Evolutionary conservation across 2,797 vertebrate species (phyloP).

Genomic region (Hydrophis major): DNA sequence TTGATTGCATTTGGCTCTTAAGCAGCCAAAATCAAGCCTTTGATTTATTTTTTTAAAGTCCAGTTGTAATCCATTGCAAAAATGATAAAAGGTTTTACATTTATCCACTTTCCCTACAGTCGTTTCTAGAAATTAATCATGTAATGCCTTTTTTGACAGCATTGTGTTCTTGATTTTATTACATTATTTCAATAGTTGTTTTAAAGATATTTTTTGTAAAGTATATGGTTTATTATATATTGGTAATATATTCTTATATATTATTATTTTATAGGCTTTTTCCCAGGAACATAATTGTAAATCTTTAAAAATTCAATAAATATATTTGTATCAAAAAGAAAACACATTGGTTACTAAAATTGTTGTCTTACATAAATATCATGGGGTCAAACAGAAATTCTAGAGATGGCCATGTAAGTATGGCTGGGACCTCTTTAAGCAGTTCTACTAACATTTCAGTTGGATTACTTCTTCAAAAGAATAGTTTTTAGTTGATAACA

Average conservation of each 20-base stretch:
- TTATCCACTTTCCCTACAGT: not conserved
- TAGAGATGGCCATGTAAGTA: not conserved
- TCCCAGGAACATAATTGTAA: not conserved
- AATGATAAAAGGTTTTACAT: not conserved
- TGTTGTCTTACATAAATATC: not conserved
- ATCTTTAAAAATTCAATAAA: not conserved
- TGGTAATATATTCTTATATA: not conserved
- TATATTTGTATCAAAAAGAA: not conserved
- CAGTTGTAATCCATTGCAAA: not conserved
- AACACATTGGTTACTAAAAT: not conserved
- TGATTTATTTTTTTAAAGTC: not conserved
- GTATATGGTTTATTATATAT: not conserved
- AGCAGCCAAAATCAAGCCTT: not conserved
- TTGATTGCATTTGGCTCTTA: not conserved
- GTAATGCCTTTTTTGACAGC: not conserved
- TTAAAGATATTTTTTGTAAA: not conserved
- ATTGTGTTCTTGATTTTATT: not conserved
- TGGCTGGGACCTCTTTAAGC: not conserved
- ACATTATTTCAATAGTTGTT: not conserved
- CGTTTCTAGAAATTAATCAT: not conserved
- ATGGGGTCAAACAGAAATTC: not conserved
- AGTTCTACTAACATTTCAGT: not conserved
- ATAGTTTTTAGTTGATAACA: not conserved
- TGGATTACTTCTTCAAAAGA: not conserved
- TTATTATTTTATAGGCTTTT: not conserved